Conservation (phyloP, 1,140 invertebrate species). For the fruit fly (Drosophila melanogaster) region DNA sequence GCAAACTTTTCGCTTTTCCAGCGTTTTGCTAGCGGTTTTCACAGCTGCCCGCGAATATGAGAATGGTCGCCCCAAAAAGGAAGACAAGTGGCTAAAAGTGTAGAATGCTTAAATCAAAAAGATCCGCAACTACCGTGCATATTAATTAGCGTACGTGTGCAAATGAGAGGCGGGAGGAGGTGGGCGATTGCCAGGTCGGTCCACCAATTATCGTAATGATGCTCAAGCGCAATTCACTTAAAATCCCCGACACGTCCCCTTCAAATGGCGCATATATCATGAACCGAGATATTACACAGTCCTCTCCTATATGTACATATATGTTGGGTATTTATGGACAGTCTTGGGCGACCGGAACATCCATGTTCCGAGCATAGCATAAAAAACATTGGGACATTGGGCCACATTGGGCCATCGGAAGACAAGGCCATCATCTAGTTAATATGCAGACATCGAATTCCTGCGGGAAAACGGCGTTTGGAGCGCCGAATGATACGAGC, state of each 20-base stretch:
- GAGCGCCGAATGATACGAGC: conserved; percentile 12
- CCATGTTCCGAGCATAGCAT: conserved; percentile 41
- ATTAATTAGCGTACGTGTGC: conserved; percentile 63
- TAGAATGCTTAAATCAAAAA: conserved; percentile 27
- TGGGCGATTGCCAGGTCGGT: conserved; percentile 22
- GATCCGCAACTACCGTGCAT: conserved; percentile 54
- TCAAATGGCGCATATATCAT: conserved; percentile 39
- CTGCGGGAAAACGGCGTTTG: conserved; percentile 36
- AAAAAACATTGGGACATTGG: conserved; percentile 8
- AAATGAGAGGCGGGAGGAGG: conserved; percentile 7
- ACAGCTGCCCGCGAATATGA: conserved; percentile 53
- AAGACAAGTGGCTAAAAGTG: conserved; percentile 3
- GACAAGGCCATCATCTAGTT: conserved; percentile 43
- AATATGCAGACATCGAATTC: conserved; percentile 50
- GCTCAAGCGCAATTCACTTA: conserved; percentile 56
- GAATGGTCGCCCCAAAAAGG: conserved; percentile 25
- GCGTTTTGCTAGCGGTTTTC: conserved; percentile 33
- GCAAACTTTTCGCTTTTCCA: conserved; percentile 24
- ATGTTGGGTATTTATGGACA: conserved; percentile 11
- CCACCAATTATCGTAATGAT: conserved; percentile 62
- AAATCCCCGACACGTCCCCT: conserved; percentile 46
- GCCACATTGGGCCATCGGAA: conserved; percentile 14
- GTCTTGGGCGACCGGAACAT: conserved; percentile 47
- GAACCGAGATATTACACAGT: conserved; percentile 24
- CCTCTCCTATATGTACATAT: not conserved